These are phyloP conservation scores for Pristionchus japonicus DNA, from an alignment of 2,888 invertebrate species.

Conservation along the genomic window DNA sequence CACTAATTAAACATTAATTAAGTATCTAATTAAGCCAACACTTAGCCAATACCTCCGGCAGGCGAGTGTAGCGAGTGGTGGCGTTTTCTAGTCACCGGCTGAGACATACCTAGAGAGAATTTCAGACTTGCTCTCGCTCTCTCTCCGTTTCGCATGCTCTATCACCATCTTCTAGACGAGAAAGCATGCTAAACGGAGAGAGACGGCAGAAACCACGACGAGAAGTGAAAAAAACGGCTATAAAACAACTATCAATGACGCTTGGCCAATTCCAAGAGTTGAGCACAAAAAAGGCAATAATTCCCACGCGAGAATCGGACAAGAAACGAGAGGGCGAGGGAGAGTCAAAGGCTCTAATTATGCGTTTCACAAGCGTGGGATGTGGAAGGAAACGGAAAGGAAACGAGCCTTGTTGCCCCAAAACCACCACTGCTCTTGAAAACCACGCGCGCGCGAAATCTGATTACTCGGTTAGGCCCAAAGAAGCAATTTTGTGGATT, in stretches of 20 bases:
- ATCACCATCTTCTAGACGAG: not conserved
- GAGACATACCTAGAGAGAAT: not conserved
- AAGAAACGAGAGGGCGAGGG: not conserved
- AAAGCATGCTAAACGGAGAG: not conserved
- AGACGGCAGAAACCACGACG: too few species aligned
- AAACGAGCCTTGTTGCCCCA: not conserved
- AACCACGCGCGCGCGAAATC: not conserved
- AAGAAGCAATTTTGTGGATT: not conserved
- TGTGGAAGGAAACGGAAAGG: not conserved
- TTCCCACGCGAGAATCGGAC: not conserved
- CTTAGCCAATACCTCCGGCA: not conserved
- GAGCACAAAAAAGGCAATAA: not conserved
- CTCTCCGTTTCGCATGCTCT: not conserved
- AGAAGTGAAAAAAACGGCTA: too few species aligned
- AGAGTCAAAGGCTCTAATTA: not conserved
- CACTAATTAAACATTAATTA: not conserved
- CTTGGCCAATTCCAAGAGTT: not conserved
- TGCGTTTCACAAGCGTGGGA: not conserved
- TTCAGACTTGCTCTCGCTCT: not conserved
- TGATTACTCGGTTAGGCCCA: not conserved
- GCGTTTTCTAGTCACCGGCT: conserved; percentile 9
- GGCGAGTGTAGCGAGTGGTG: not conserved
- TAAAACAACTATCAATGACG: too few species aligned
- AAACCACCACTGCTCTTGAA: not conserved
- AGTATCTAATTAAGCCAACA: not conserved